These are phyloP conservation scores for Nothoprocta perdicaria DNA, from an alignment of 2,113 vertebrate species.

Conservation along the genomic window DNA sequence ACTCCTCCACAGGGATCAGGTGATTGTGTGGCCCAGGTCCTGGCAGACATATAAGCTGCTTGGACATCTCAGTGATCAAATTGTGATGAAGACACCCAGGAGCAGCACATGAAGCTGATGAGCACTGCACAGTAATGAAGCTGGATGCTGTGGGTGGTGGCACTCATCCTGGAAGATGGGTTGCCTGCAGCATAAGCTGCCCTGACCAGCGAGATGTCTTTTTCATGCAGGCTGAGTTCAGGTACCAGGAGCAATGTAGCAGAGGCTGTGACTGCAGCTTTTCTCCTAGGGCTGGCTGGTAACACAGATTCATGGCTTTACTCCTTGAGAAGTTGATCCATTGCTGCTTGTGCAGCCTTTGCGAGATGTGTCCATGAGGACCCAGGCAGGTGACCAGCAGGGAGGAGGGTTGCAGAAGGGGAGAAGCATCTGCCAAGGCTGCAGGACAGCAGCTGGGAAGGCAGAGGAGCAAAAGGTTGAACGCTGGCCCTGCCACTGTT, in stretches of 20 bases:
- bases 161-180: too few species aligned
- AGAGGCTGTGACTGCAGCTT: not conserved
- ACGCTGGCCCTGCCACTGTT: too few species aligned
- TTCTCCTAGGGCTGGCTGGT: not conserved
- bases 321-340: not conserved
- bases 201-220: not conserved
- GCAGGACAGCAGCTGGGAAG: too few species aligned
- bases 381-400: too few species aligned
- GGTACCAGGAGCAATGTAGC: not conserved
- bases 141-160: not conserved
- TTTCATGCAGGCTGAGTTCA: not conserved
- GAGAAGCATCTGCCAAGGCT: too few species aligned
- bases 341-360: not conserved
- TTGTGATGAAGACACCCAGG: not conserved
- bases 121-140: not conserved
- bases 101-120: not conserved
- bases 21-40: not conserved
- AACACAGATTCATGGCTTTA: not conserved
- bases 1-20: not conserved
- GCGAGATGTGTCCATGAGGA: not conserved
- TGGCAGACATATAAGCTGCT: conserved; percentile 9
- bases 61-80: not conserved
- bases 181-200: not conserved
- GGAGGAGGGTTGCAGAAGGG: too few species aligned
- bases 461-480: too few species aligned